These are phyloP conservation scores for Sesamia nonagrioides DNA, from an alignment of 1,140 invertebrate species.

Conservation along the genomic window DNA sequence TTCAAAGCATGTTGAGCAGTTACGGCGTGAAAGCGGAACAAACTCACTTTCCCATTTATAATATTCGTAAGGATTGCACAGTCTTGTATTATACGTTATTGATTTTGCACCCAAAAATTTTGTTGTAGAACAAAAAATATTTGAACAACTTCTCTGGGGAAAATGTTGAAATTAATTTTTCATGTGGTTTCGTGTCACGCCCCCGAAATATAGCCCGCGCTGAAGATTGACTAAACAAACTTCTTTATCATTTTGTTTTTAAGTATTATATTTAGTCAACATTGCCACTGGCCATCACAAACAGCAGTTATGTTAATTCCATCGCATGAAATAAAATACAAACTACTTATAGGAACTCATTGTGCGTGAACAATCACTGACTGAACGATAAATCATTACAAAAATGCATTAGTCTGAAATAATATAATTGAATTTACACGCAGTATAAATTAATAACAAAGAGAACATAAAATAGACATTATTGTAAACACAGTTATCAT, in stretches of 20 bases:
- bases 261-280: constrained; percentile 1
- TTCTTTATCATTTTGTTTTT: constrained; percentile 14
- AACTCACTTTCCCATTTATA: too few relatives aligned
- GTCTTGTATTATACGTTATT: background rate
- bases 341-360: background rate
- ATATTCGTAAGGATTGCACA: too few relatives aligned
- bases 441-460: constrained; percentile 1
- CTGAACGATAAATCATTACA: constrained; percentile 6
- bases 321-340: constrained; percentile 11
- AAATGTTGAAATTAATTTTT: constrained; percentile 41
- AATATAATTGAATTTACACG: background rate
- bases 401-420: background rate
- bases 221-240: constrained; percentile 35
- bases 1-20: too few relatives aligned
- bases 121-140: constrained; percentile 29
- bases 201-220: constrained; percentile 3
- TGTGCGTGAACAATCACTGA: background rate
- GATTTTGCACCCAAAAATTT: constrained; percentile 1
- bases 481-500: constrained; percentile 11
- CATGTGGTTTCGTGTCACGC: constrained; percentile 23
- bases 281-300: background rate
- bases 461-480: background rate
- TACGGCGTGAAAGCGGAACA: too few relatives aligned
- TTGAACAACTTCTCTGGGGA: constrained; percentile 22
- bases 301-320: constrained; percentile 19